Evolutionary conservation across 2,113 vertebrate genomes (phyloP), one percentile per base, ranked within the genome.

Genomic region (Mohoua ochrocephala): DNA sequence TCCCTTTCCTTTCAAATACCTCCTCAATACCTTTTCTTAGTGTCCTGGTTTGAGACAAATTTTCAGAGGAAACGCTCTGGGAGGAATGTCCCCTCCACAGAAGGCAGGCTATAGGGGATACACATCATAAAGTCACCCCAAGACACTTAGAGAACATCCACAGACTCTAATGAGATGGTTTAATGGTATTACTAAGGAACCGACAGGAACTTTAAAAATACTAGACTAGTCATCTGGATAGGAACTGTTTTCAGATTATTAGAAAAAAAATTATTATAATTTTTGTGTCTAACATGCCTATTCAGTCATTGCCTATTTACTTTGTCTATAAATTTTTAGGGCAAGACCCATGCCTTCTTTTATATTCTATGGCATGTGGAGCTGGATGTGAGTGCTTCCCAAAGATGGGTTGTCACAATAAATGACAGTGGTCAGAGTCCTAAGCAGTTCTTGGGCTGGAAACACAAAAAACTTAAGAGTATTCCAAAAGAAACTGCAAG

Each of bases 281-380:
- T 77, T 84, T 53, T 50, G 5, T 67, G 21, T 65, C 37, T 73
- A 50, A 67, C 1, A 0, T 4, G 0, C 60, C 41, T 18, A 15
- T 31, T 37, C 39, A 73, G 21, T 74, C 33, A n/a, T 13, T 64
- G 21, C 6, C 5, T 11, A 7, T 42, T 16, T 39, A 80, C 31
- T 80, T 79, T 24, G 21, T 65, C 18, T 65, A 27, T n/a, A 91
- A 61, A 35, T 18, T 41, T 63, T 78, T 78, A 59, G 31, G 16
- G 10, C 14, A 65, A 84, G 15, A 42, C 7, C 20, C 52, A 4
- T 11, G 4, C 30, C 12, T 69, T 70, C 6, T 53, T 74, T 76
- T 35, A 50, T 26, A 12, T 59, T 57, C 35, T 63, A 39, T 7
- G 22, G 41, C 50, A 73, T 7, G 7, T 23, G 15, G 45, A 53